These are phyloP conservation scores for Amblyteles armatorius DNA, from an alignment of 2,888 invertebrate species.

Conservation along the genomic window DNA sequence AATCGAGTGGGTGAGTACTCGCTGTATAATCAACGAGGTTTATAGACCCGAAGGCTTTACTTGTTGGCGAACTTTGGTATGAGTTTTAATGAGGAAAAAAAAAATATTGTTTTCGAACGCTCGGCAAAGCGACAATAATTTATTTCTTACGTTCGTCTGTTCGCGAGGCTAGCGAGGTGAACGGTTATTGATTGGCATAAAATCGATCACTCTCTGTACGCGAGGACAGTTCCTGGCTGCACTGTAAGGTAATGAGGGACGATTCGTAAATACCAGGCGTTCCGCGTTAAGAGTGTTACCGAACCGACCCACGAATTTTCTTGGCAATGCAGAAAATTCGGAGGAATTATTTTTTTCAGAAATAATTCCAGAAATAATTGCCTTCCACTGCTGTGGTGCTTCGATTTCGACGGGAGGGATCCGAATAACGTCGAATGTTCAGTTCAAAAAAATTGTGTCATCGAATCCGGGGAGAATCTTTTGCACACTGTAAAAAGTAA, in stretches of 20 bases:
- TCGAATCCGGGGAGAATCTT: neutral
- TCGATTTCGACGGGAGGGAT: no score
- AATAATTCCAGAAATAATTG: neutral
- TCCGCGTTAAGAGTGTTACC: neutral
- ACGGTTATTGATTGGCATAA: no score
- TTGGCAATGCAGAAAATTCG: neutral
- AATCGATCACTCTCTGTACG: no score
- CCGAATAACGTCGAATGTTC: neutral
- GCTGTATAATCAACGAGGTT: neutral
- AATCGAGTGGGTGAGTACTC: slow-evolving; percentile 52
- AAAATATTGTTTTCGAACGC: neutral
- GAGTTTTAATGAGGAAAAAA: neutral
- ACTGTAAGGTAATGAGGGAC: no score
- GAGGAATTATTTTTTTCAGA: no score
- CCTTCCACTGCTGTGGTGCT: neutral
- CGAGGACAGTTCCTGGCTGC: no score
- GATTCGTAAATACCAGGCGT: no score
- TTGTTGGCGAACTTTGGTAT: neutral
- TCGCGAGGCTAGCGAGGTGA: no score
- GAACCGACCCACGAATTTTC: neutral
- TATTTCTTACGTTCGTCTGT: no score
- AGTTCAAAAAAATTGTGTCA: neutral
- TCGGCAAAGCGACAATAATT: no score
- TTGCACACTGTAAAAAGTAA: neutral
- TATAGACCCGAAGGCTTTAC: neutral